phyloP scores from a whole-genome alignment of 2,797 vertebrate genomes.

The Alauda arvensis region DNA sequence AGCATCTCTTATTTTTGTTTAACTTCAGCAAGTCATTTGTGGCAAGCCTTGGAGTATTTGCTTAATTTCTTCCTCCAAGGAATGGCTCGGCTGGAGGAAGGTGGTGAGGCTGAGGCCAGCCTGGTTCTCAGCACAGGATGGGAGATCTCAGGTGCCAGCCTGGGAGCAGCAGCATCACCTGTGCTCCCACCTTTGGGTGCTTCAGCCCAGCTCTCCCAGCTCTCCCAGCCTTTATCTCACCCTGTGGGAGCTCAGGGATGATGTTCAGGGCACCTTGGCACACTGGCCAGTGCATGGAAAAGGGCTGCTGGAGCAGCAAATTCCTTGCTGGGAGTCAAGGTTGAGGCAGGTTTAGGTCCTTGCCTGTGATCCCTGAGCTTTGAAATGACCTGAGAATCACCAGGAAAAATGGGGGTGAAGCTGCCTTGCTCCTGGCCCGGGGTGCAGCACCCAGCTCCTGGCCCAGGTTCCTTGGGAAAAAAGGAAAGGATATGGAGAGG shows the following conservation, averaged over 20 bases:
- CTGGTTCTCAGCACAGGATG: not conserved
- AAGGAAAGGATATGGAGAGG: rapidly evolving
- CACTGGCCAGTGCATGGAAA: not conserved
- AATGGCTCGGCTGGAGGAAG: not conserved
- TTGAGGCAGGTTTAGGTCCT: not conserved
- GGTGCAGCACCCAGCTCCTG: not conserved
- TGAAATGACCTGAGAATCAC: not conserved
- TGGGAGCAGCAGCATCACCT: not conserved
- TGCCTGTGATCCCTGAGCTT: not conserved
- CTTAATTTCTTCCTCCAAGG: not conserved
- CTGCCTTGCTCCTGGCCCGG: not conserved
- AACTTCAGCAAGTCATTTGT: not conserved
- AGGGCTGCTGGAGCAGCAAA: not conserved
- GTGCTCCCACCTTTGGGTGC: not conserved
- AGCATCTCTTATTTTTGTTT: conserved; percentile 33
- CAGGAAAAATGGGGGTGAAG: not conserved
- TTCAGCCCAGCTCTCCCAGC: not conserved
- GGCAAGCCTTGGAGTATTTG: not conserved
- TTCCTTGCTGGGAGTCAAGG: not conserved
- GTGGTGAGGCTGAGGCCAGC: not conserved
- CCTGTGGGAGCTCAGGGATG: not conserved
- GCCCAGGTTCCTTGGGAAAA: not conserved
- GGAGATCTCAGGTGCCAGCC: not conserved
- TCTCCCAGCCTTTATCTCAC: not conserved
- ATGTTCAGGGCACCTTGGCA: not conserved